A percentile compares a stretch with the other conserved stretches of the same genome.
Evolutionary conservation across 2,113 vertebrate species (phyloP).

Genomic region (Copsychus sechellarum): DNA sequence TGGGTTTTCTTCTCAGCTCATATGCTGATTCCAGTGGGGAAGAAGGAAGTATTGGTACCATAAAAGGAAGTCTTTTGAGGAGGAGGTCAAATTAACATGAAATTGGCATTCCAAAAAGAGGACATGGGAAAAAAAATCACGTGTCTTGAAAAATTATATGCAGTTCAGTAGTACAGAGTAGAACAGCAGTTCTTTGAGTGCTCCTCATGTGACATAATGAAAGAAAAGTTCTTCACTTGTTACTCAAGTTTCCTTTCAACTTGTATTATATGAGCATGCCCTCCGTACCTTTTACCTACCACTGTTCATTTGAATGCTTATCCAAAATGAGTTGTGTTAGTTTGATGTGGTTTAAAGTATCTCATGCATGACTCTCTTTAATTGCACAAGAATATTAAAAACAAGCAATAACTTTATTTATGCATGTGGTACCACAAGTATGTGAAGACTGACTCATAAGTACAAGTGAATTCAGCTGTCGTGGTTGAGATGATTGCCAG

Average conservation of each 20-base stretch:
- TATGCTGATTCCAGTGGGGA: not conserved
- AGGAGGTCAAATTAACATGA: not conserved
- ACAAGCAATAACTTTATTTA: not conserved
- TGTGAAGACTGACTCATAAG: constrained; percentile 14
- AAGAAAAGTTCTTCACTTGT: not conserved
- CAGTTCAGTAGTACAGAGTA: rapidly evolving
- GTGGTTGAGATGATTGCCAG: not conserved
- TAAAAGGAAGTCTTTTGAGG: not conserved
- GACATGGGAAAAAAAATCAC: rapidly evolving
- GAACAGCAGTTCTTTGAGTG: not conserved
- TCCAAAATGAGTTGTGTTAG: not conserved
- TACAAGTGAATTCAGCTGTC: not conserved
- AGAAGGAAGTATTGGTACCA: not conserved
- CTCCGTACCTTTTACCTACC: not conserved
- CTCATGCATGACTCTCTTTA: not conserved
- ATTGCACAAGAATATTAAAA: not conserved
- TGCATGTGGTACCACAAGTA: not conserved
- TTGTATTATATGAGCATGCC: not conserved
- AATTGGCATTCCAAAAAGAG: not conserved
- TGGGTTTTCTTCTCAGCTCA: not conserved
- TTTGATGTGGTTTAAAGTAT: not conserved
- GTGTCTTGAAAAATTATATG: not conserved
- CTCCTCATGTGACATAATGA: not conserved
- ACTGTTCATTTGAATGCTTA: constrained; percentile 2
- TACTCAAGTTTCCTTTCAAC: not conserved